Base-by-base conservation (phyloP, 1,140 invertebrate species). In the Oedothorax gibbosus region DNA sequence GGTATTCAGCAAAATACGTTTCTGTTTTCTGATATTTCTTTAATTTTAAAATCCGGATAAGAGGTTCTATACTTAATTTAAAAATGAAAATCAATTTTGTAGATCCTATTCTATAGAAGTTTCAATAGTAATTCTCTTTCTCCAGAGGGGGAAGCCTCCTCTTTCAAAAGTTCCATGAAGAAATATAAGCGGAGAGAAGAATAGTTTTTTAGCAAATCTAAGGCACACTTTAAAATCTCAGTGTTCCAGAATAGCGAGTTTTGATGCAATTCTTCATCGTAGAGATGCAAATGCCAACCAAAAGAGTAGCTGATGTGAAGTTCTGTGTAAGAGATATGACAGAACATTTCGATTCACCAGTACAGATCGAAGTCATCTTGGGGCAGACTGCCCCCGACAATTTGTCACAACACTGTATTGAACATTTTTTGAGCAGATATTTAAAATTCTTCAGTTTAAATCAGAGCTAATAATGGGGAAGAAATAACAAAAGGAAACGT, bases 371-470 rank as follows among this genome's bases (percentile, higher is more conserved):
- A 9, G 0, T 80, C 62, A 57, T 50, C 78, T 15, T 82, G 35
- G 56, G 69, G 35, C 15, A 57, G 14, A 11, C 49, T 21, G 60
- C 79, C 79, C 72, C 73, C 72, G 35, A 14, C 86, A 69, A 62
- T 75, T 80, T 82, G 94, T 96, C 95, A 97, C 93, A 97, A 95
- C 90, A 94, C 93, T 89, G 95, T 95, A 89, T 96, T 95, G 89
- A 97, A 94, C 35, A 35, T n/a, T n/a, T n/a, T n/a, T n/a, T n/a
- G n/a, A n/a, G n/a, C n/a, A n/a, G n/a, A n/a, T n/a, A n/a, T n/a
- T n/a, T n/a, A n/a, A n/a, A n/a, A n/a, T n/a, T n/a, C n/a, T n/a
- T n/a, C n/a, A n/a, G n/a, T n/a, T n/a, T n/a, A n/a, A n/a, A n/a
- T n/a, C n/a, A n/a, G n/a, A n/a, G n/a, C n/a, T n/a, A n/a, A n/a